Conservation (phyloP, 2,113 vertebrate species). For the Accipiter virgatus region DNA sequence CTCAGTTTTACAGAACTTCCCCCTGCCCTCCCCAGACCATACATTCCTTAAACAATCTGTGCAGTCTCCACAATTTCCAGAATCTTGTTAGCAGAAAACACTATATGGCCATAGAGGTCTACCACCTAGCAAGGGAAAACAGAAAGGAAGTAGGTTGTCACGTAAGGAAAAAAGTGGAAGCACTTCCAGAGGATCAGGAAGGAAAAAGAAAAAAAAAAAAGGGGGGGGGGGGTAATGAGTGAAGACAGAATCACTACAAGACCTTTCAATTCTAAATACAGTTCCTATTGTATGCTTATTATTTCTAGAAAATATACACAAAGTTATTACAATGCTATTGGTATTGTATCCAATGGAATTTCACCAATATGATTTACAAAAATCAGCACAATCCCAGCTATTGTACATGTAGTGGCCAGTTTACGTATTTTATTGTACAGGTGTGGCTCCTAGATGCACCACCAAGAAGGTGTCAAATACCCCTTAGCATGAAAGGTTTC, state of each 20-base stretch:
- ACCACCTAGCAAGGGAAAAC: not conserved
- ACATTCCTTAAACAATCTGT: not conserved
- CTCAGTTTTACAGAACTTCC: not conserved
- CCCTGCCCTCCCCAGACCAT: not conserved
- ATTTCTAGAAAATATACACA: not conserved
- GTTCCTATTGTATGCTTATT: not conserved
- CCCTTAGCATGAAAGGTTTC: not conserved
- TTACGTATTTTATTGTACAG: not conserved
- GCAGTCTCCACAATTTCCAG: not conserved
- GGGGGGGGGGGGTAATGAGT: not conserved
- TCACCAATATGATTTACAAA: not conserved
- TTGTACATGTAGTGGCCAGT: not conserved
- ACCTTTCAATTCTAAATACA: not conserved
- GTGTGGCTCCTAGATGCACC: not conserved
- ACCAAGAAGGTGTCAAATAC: not conserved
- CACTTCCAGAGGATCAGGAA: not conserved
- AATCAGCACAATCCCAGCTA: not conserved
- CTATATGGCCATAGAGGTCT: not conserved
- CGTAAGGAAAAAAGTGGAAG: not conserved
- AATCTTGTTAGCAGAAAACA: not conserved
- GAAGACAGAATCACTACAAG: not conserved
- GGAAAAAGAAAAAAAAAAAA: fast-evolving
- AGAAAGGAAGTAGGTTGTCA: not conserved
- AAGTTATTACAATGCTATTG: not conserved
- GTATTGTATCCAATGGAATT: not conserved